Evolutionary conservation across 2,113 vertebrate genomes (phyloP).

Genomic region (Gnathonemus echidnorhynchus): DNA sequence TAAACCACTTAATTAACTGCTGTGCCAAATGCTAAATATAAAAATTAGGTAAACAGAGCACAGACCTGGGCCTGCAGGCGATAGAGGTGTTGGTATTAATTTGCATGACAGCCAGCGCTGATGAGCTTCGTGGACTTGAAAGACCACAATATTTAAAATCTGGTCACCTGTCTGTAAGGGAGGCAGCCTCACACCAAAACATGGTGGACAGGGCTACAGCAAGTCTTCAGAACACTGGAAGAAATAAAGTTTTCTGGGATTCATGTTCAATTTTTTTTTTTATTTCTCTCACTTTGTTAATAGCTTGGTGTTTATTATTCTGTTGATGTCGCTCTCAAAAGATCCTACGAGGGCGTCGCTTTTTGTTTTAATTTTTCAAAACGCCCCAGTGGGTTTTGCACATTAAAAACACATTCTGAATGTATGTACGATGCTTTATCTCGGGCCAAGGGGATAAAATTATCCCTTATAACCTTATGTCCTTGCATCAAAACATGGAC

Average conservation of each 20-base stretch:
- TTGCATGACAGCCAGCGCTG: neutral
- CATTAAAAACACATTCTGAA: conserved; percentile 9
- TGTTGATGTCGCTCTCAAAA: neutral
- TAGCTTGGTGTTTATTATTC: neutral
- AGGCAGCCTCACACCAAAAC: neutral
- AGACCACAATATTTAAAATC: neutral
- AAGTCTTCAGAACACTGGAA: neutral
- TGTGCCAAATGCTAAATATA: conserved; percentile 1
- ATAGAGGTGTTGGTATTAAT: neutral
- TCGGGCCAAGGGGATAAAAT: neutral
- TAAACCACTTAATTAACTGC: neutral
- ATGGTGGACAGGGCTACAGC: neutral
- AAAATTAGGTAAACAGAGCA: neutral
- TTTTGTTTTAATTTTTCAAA: conserved; percentile 7
- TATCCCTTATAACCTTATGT: neutral
- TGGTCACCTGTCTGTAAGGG: neutral
- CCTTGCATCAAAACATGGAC: conserved; percentile 6
- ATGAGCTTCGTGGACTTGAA: neutral
- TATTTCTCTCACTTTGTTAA: neutral
- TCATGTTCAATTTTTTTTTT: neutral
- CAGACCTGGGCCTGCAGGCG: neutral
- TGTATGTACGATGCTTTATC: neutral
- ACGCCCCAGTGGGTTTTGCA: neutral
- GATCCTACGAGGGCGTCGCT: neutral
- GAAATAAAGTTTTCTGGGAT: neutral